A percentile compares a stretch with the other conserved stretches of the same genome.
Conservation (phyloP, 2,797 vertebrate genomes). For the Pterois miles region DNA sequence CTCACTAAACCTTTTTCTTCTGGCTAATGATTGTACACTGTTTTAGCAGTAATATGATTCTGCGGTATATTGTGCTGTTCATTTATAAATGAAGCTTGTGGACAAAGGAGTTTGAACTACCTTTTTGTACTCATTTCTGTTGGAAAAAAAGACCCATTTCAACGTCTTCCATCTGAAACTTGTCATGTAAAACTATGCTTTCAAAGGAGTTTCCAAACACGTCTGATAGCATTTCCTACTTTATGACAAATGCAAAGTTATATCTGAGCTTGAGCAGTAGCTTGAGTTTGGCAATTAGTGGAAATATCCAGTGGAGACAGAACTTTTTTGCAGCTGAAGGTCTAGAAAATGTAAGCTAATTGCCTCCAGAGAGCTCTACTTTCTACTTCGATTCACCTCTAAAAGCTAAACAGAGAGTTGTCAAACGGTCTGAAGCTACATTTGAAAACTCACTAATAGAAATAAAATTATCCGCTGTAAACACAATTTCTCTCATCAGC, state of each 20-base stretch:
- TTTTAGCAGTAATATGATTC: neutral
- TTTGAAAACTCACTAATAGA: neutral
- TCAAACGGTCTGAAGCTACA: neutral
- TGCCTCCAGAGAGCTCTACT: slow-evolving; percentile 23
- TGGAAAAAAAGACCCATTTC: neutral
- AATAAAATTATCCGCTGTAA: neutral
- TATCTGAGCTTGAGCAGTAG: neutral
- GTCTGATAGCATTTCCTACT: slow-evolving; percentile 18
- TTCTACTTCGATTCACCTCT: slow-evolving; percentile 29
- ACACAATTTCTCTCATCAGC: neutral
- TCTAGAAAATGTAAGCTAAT: slow-evolving; percentile 44
- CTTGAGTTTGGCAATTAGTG: slow-evolving; percentile 50
- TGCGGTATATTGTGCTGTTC: neutral
- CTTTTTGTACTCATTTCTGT: neutral
- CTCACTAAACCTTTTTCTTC: neutral
- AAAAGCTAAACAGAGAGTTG: slow-evolving; percentile 4
- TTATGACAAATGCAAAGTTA: slow-evolving; percentile 30
- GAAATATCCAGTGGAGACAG: slow-evolving; percentile 36
- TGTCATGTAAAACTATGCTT: slow-evolving; percentile 15
- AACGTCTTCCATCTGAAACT: neutral
- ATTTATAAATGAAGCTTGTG: no score
- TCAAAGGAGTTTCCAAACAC: slow-evolving; percentile 14
- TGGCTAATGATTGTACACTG: neutral
- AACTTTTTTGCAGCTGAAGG: slow-evolving; percentile 26
- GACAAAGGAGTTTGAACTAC: neutral